Base-by-base conservation (phyloP, 2,113 vertebrate genomes). In the Aptenodytes forsteri region DNA sequence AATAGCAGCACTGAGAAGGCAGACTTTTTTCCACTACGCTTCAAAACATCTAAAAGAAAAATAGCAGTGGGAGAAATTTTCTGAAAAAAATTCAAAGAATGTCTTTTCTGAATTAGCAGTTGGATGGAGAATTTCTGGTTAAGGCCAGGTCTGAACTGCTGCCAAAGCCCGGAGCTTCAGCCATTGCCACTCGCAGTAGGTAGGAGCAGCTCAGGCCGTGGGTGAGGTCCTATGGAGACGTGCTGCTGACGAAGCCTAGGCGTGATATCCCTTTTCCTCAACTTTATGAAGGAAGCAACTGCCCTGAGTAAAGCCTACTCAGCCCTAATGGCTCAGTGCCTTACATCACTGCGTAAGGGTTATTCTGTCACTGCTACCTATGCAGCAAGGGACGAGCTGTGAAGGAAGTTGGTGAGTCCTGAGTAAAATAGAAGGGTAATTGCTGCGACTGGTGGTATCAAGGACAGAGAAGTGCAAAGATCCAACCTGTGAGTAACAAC, bases 331-430 rank as follows among this genome's bases (percentile, higher is more conserved):
- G 32, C 66, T 56, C 56, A 54, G 77, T 16, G 30, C 47, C 16
- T 84, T 52, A 16, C 50, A 8, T 27, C n/a, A 13, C 42, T 44
- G 54, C 0, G 0, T 19, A 23, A 64, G 0, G 2, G 13, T 17
- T 46, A 5, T 26, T 72, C 58, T 50, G 18, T 40, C 58, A n/a
- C 32, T 14, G 19, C 62, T 16, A 19, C 55, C n/a, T 12, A 3
- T 3, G 11, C 0, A 2, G n/a, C 56, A 49, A 38, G 40, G 36
- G 38, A 36, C 2, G 4, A 70, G 27, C 30, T 26, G 36, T 9
- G 6, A 52, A 7, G 22, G 42, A 67, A 79, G 36, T 0, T 32
- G 56, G 32, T 3, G 44, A 82, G 44, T 36, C 25, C 38, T 4
- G 3, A 61, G 59, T 66, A 21, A 49, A 54, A 56, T 38, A 61